Percentiles rank a stretch among this genome's conserved stretches.
These are phyloP conservation scores for Apis cerana DNA, from an alignment of 1,140 invertebrate genomes.

Conservation along the genomic window DNA sequence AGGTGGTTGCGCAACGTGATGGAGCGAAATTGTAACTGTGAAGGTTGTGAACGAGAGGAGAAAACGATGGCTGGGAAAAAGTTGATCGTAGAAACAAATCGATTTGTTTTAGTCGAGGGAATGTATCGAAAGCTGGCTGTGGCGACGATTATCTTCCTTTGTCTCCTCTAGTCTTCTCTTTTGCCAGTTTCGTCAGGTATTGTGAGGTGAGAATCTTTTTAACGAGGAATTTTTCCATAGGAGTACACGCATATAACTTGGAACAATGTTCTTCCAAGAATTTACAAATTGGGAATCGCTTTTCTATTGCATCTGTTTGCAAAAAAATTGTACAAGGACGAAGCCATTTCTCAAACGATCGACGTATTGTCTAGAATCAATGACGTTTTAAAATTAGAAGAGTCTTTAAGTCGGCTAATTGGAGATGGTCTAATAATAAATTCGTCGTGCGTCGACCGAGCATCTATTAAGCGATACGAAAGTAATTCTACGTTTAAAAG, in stretches of 20 bases:
- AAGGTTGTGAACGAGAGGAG: not conserved
- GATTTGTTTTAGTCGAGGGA: not conserved
- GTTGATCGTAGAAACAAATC: not conserved
- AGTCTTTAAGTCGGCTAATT: not conserved
- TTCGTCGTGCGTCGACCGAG: not conserved
- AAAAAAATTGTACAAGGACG: not conserved
- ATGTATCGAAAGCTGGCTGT: not conserved
- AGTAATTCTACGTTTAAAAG: too few species aligned
- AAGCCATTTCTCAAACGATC: not conserved
- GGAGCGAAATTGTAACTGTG: not conserved
- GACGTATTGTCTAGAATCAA: not conserved
- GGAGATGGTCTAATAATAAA: slow-evolving; percentile 1
- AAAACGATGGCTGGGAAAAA: not conserved
- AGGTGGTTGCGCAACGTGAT: not conserved
- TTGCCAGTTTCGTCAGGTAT: too few species aligned
- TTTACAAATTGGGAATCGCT: too few species aligned
- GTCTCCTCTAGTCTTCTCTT: too few species aligned
- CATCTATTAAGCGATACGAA: not conserved
- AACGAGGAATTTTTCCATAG: too few species aligned
- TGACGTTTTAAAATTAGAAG: not conserved
- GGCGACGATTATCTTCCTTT: too few species aligned
- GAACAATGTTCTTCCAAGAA: too few species aligned
- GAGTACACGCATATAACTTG: too few species aligned
- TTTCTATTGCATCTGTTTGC: too few species aligned
- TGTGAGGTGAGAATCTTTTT: too few species aligned